Evolutionary conservation across 2,888 invertebrate species (phyloP).

Genomic region (Perizoma flavofasciatum): DNA sequence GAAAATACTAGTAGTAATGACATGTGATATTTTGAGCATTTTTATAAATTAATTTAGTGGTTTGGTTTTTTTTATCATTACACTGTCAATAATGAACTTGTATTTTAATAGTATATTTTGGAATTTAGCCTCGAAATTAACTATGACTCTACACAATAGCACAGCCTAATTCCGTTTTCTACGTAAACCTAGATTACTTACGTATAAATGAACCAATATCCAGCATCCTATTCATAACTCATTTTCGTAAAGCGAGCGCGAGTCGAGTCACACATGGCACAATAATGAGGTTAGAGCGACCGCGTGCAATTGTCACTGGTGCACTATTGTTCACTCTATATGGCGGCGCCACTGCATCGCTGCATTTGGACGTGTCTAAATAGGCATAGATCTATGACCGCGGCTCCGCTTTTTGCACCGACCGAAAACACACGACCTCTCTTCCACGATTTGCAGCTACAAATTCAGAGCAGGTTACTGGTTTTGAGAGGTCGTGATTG

Average conservation of each 20-base stretch:
- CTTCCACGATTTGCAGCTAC: slow-evolving; percentile 6
- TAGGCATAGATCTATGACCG: slow-evolving; percentile 79
- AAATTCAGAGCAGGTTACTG: not conserved
- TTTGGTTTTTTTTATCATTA: too few relatives aligned
- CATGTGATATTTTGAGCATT: too few relatives aligned
- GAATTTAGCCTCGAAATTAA: slow-evolving; percentile 17
- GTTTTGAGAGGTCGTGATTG: slow-evolving; percentile 46
- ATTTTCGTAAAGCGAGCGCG: slow-evolving; percentile 40
- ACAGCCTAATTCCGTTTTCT: slow-evolving; percentile 11
- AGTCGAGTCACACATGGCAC: slow-evolving; percentile 64
- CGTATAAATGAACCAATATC: slow-evolving; percentile 31
- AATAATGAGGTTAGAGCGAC: slow-evolving; percentile 69
- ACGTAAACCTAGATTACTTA: slow-evolving; percentile 5
- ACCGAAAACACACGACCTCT: slow-evolving; percentile 52
- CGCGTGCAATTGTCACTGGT: slow-evolving; percentile 74
- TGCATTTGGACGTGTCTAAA: slow-evolving; percentile 75
- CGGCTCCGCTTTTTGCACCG: slow-evolving; percentile 67
- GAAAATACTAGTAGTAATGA: too few relatives aligned
- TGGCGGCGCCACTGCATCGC: slow-evolving; percentile 73
- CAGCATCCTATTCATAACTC: slow-evolving; percentile 41
- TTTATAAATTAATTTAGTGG: too few relatives aligned
- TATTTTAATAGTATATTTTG: not conserved
- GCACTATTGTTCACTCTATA: slow-evolving; percentile 81
- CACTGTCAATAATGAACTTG: not conserved
- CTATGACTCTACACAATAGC: slow-evolving; percentile 20